Evolutionary conservation across 2,888 invertebrate genomes (phyloP).

Genomic region (Taphrorychus bicolor): DNA sequence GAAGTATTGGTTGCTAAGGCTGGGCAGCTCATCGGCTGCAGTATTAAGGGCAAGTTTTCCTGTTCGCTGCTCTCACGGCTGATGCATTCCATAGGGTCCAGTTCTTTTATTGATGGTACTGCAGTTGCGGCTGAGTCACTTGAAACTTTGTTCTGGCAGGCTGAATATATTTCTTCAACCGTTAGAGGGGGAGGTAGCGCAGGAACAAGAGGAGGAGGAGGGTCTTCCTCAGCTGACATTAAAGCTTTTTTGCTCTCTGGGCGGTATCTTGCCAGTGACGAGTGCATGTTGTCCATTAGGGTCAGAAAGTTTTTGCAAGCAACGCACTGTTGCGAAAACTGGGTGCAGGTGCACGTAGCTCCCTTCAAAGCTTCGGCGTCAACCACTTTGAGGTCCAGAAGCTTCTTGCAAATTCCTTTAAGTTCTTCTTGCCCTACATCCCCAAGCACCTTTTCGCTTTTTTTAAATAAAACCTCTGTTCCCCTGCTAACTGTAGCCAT

Average conservation of each 20-base stretch:
- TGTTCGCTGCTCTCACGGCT: neutral
- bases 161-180: constrained; percentile 11
- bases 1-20: constrained; percentile 27
- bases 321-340: constrained; percentile 20
- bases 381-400: constrained; percentile 15
- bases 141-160: neutral
- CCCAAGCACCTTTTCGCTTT: neutral
- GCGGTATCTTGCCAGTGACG: constrained; percentile 16
- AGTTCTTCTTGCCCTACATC: constrained; percentile 1
- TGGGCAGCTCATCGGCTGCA: constrained; percentile 40
- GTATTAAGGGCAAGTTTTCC: neutral
- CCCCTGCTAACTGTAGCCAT: neutral
- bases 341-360: constrained; percentile 15
- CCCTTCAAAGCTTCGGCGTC: constrained; percentile 8
- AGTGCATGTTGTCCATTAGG: constrained; percentile 13
- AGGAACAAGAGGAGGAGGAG: neutral
- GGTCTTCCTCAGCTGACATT: neutral
- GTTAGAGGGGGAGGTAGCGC: neutral
- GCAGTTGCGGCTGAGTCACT: neutral
- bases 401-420: constrained; percentile 18
- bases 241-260: neutral
- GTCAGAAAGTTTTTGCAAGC: constrained; percentile 22
- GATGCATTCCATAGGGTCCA: neutral
- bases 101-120: neutral
- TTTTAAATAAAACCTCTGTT: neutral